Percentiles rank a stretch among this genome's conserved stretches.
These are phyloP conservation scores for Bubalus kerabau DNA, from an alignment of 2,113 vertebrate genomes.

Conservation along the genomic window DNA sequence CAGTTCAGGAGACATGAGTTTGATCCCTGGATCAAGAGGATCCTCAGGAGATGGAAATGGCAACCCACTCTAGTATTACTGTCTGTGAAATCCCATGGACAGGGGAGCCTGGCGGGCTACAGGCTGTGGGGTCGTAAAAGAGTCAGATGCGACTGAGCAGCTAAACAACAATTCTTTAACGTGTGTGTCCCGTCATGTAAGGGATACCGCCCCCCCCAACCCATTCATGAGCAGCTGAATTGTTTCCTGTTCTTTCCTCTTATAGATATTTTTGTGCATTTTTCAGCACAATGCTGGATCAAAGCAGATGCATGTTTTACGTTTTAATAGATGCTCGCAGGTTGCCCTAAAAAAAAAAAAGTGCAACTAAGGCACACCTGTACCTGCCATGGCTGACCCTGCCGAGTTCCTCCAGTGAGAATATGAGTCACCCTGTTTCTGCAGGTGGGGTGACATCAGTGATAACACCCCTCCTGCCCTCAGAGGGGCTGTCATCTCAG, in stretches of 20 bases:
- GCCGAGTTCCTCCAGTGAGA: neutral
- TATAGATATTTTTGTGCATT: neutral
- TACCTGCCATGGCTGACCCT: rapidly evolving
- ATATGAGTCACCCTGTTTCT: rapidly evolving
- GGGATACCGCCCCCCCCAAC: neutral
- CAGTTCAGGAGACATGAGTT: neutral
- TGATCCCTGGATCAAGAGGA: neutral
- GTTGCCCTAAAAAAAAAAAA: neutral
- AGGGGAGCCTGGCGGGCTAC: neutral
- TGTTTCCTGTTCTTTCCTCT: neutral
- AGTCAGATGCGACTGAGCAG: neutral
- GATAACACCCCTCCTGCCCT: rapidly evolving
- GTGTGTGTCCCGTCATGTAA: neutral
- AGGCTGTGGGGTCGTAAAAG: neutral
- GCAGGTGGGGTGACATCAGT: rapidly evolving
- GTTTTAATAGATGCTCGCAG: neutral
- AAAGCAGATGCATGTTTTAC: neutral
- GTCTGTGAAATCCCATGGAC: neutral
- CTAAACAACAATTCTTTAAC: neutral
- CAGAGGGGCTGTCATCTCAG: neutral
- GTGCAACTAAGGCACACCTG: neutral
- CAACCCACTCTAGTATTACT: neutral
- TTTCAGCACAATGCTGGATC: neutral
- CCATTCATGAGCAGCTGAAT: neutral
- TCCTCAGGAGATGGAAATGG: neutral